phyloP scores from a whole-genome alignment of 2,113 vertebrate genomes.

The Thryonomys swinderianus region DNA sequence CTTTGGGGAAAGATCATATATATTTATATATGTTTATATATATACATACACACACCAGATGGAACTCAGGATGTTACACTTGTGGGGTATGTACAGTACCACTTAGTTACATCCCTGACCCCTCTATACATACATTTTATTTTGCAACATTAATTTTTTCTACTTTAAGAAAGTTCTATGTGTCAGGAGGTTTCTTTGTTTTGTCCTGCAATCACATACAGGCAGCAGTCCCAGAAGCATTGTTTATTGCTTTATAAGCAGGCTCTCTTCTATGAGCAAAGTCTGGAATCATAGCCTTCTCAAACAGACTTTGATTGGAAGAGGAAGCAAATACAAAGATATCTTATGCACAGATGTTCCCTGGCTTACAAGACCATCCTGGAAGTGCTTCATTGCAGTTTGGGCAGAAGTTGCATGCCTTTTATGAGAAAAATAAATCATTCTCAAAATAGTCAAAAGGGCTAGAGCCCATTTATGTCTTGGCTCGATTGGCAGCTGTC shows the following conservation, averaged over 20 bases:
- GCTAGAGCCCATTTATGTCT: background rate
- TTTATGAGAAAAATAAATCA: slow-evolving; percentile 56
- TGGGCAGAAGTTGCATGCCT: slow-evolving; percentile 24
- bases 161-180: background rate
- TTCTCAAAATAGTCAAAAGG: background rate
- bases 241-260: background rate
- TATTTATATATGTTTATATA: too few species aligned
- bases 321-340: background rate
- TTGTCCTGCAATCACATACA: slow-evolving; percentile 20
- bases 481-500: background rate
- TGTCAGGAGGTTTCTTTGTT: background rate
- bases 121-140: background rate
- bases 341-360: background rate
- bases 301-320: background rate
- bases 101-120: too few species aligned
- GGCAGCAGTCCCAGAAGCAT: background rate
- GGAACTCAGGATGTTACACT: too few species aligned
- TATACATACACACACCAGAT: too few species aligned
- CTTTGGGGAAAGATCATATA: too few species aligned
- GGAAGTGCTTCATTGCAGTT: slow-evolving; percentile 4
- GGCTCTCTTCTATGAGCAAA: background rate
- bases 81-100: too few species aligned
- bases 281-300: background rate
- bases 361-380: background rate
- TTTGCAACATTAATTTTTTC: background rate